Conservation (phyloP, 1,140 invertebrate genomes). For the Heterodera schachtii region DNA sequence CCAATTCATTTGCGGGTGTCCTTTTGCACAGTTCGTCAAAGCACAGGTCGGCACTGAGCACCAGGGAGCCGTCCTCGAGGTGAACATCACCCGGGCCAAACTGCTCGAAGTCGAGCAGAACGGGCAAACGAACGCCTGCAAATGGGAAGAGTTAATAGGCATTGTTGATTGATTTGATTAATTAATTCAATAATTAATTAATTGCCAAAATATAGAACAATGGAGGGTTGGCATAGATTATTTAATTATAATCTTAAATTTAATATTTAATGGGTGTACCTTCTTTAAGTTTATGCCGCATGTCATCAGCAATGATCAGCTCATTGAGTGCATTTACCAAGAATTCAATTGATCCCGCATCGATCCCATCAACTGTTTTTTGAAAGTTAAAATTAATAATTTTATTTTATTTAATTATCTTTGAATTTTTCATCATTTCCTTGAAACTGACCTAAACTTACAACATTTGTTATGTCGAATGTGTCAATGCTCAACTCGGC, state of each 20-base stretch:
- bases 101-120: slow-evolving; percentile 63
- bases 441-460: slow-evolving; percentile 41
- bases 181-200: no score
- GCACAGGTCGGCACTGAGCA: slow-evolving; percentile 51
- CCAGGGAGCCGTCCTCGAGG: slow-evolving; percentile 55
- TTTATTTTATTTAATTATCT: slow-evolving; percentile 51
- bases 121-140: slow-evolving; percentile 59
- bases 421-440: slow-evolving; percentile 29
- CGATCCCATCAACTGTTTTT: slow-evolving; percentile 61
- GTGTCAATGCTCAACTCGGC: slow-evolving; percentile 53
- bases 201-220: no score
- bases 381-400: slow-evolving; percentile 36
- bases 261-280: slow-evolving; percentile 40
- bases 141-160: slow-evolving; percentile 17
- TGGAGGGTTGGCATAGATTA: no score
- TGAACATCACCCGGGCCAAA: slow-evolving; percentile 41
- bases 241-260: neutral
- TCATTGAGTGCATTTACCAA: slow-evolving; percentile 65
- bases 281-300: slow-evolving; percentile 63
- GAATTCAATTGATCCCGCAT: slow-evolving; percentile 62
- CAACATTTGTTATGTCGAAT: slow-evolving; percentile 59
- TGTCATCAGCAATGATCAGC: slow-evolving; percentile 63
- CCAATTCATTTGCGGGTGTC: neutral
- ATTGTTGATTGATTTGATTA: neutral
- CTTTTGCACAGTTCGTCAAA: slow-evolving; percentile 53